Evolutionary conservation across 1,140 invertebrate genomes (phyloP), one percentile per base, ranked within the genome.

Genomic region (Pantala flavescens): DNA sequence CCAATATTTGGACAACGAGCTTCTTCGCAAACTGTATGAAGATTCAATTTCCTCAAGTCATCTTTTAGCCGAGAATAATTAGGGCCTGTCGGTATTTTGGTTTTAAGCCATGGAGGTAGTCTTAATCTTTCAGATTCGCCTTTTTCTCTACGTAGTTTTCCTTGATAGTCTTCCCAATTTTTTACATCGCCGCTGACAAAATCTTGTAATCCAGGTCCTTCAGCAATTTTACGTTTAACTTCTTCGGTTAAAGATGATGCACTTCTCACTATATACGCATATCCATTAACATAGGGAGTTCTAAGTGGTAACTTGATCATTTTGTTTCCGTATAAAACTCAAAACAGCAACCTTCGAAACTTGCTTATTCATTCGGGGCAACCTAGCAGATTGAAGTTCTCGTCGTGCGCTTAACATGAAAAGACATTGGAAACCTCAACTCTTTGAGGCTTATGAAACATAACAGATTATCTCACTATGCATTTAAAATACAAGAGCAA

Each of bases 1-100:
- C 97, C 96, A 78, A 99, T 99, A 84, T 99, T 99, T 0, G 98
- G 98, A 87, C 98, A 99, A 77, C 95, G 86, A 0, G 98, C 98
- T 85, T 99, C 98, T 82, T 99, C 96, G 83, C 98, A 99, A 0
- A 99, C 98, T 2, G 98, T 99, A 79, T 95, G 93, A 12, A 99
- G 85, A 78, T 97, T 98, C 16, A 99, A 85, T 19, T 90, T 88
- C 74, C 95, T 84, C 14, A 99, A 83, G 80, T 96, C 92, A 72
- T 91, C 86, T 80, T 98, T 99, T 19, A 99, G 83, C 23, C 77
- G 77, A 43, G 80, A 78, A 79, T 85, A 88, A 77, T 86, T 85
- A 78, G 85, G 84, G 81, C 93, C 96, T 78, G 91, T 90, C 14
- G 97, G 96, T 81, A 99, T 98, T 79, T 95, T 89, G 70, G 91